These are phyloP conservation scores for Meganola albula DNA, from an alignment of 2,888 invertebrate species.

Conservation along the genomic window DNA sequence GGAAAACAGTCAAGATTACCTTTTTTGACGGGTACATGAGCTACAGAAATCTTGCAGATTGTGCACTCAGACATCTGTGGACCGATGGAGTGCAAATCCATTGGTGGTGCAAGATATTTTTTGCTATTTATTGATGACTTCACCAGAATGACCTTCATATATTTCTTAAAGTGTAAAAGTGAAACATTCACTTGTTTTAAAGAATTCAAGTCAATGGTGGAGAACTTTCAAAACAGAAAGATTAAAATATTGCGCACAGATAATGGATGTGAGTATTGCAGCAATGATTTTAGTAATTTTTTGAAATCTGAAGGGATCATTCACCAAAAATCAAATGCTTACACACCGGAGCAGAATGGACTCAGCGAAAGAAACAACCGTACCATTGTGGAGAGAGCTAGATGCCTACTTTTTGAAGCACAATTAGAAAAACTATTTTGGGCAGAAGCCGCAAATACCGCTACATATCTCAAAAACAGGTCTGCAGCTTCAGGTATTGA, in stretches of 20 bases:
- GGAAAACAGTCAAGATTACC: no score
- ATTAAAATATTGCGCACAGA: slow-evolving; percentile 12
- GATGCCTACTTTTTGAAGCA: slow-evolving; percentile 10
- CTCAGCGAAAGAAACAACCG: slow-evolving; percentile 14
- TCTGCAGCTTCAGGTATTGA: slow-evolving; percentile 1
- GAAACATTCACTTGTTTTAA: slow-evolving; percentile 10
- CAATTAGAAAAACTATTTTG: slow-evolving; percentile 7
- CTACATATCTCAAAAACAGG: slow-evolving; percentile 13
- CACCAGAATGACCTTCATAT: slow-evolving; percentile 17
- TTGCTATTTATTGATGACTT: slow-evolving; percentile 25
- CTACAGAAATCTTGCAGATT: no score
- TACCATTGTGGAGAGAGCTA: slow-evolving; percentile 14
- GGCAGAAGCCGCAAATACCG: slow-evolving; percentile 13
- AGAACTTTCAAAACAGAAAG: slow-evolving; percentile 6
- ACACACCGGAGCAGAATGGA: slow-evolving; percentile 9
- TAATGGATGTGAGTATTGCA: slow-evolving; percentile 12
- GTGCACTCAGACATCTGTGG: no score
- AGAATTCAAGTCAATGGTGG: slow-evolving; percentile 7
- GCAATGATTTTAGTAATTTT: slow-evolving; percentile 9
- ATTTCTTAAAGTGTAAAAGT: slow-evolving; percentile 7
- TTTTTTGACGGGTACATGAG: no score
- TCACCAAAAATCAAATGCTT: slow-evolving; percentile 5
- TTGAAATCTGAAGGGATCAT: slow-evolving; percentile 9
- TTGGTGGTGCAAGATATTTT: no score
- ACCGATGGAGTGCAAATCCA: no score